Base-by-base conservation (phyloP, 2,888 invertebrate genomes). In the Polyploca ridens region DNA sequence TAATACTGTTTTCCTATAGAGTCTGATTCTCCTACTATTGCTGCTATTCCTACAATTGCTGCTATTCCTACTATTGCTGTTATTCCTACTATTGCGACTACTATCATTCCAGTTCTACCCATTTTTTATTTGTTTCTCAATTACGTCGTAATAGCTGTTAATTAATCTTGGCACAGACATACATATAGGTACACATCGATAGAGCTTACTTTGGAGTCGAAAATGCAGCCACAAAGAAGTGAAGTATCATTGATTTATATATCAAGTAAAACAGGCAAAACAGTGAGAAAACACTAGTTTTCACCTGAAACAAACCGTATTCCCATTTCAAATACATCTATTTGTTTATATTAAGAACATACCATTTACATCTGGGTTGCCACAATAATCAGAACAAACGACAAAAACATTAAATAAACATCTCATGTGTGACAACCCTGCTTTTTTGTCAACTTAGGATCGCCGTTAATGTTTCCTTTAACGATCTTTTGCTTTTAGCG, bases 401-500 rank as follows among this genome's bases (percentile, higher is more conserved):
- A 19, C 44, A 60, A 33, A 13, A 8, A 35, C n/a, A 27, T 27
- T 27, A 64, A 44, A 64, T 35, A 64, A 64, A 64, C 27, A 27
- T 27, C 14, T 49, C 63, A 35, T 16, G 60, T 46, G 27, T n/a
- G 38, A 57, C 54, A 64, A n/a, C 64, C 64, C 64, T 62, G 19
- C 27, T 60, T 62, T 64, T 62, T 54, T 62, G 49, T 62, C 49
- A 35, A 16, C 33, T 13, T 27, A n/a, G n/a, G 49, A 62, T 54
- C 62, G 49, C 64, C 67, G 63, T 68, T 68, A 71, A 74, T 69
- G 67, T 65, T 46, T 33, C 44, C 58, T 65, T 27, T 72, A 71
- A 75, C 71, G 71, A 68, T 68, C 62, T 59, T 72, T 69, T 70
- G 70, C 75, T 75, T 71, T 75, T 73, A 75, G 73, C 69, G 66